These are phyloP conservation scores for Campoplex capitator DNA, from an alignment of 2,888 invertebrate species.

Conservation along the genomic window DNA sequence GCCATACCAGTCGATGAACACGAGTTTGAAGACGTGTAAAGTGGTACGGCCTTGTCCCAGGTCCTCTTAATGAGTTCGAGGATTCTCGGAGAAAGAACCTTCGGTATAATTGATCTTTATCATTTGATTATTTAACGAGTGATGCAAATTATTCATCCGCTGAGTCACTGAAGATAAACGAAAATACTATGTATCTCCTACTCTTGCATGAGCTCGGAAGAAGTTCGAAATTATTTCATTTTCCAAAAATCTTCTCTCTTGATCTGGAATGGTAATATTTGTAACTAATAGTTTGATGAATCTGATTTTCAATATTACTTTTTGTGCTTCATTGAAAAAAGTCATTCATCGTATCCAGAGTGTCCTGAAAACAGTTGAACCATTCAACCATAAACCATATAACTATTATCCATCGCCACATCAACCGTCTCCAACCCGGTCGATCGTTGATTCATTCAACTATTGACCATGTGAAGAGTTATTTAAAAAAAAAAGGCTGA, in stretches of 20 bases:
- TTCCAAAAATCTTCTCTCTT: neutral
- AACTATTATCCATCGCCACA: neutral
- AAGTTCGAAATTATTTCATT: neutral
- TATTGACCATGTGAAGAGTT: too few relatives aligned
- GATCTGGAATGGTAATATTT: neutral
- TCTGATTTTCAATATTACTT: too few relatives aligned
- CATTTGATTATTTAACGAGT: neutral
- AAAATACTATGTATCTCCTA: neutral
- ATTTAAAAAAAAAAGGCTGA: too few relatives aligned
- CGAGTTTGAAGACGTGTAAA: neutral
- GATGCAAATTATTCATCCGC: neutral
- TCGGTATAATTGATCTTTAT: constrained; percentile 10
- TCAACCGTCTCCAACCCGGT: neutral
- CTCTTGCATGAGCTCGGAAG: neutral
- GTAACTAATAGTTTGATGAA: too few relatives aligned
- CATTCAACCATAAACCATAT: neutral
- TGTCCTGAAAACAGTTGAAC: neutral
- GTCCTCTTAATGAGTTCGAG: constrained; percentile 14
- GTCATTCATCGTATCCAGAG: too few relatives aligned
- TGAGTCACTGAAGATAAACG: neutral
- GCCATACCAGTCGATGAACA: neutral
- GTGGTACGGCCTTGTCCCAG: constrained; percentile 19
- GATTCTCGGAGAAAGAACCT: constrained; percentile 5
- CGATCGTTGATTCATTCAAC: too few relatives aligned
- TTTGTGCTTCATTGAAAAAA: too few relatives aligned